Percentiles rank a stretch among this genome's conserved stretches.
Evolutionary conservation across 2,113 vertebrate species (phyloP).

Genomic region (Isurus oxyrinchus): DNA sequence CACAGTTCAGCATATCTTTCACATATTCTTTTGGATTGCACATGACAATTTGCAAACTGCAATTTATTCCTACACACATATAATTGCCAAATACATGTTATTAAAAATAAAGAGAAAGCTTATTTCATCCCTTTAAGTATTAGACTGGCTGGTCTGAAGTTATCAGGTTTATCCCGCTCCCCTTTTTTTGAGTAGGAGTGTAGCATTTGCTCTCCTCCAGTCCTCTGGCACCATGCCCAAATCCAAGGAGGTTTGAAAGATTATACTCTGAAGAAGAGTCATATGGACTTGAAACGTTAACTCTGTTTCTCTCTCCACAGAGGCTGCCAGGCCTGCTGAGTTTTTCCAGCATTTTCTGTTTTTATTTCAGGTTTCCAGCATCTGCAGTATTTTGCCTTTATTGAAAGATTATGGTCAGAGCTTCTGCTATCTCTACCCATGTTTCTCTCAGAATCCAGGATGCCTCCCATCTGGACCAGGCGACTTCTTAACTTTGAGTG

Average conservation of each 20-base stretch:
- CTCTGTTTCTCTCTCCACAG: no score
- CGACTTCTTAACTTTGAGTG: background rate
- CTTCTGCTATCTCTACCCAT: background rate
- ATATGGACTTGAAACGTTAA: no score
- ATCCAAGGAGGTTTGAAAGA: background rate
- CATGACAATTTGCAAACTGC: background rate
- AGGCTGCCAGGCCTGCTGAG: no score
- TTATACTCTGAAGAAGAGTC: background rate
- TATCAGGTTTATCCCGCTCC: background rate
- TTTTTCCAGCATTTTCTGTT: no score
- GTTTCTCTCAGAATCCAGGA: background rate
- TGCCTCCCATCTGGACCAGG: background rate
- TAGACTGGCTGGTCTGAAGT: background rate
- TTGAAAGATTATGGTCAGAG: background rate
- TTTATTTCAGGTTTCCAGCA: no score
- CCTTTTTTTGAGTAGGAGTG: background rate
- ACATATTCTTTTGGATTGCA: background rate
- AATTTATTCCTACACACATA: background rate
- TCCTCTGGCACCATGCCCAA: background rate
- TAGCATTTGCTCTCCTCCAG: background rate
- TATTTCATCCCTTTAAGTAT: background rate
- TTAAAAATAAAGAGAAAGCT: background rate
- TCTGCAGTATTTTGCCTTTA: no score
- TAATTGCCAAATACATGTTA: background rate
- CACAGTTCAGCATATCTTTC: background rate